Evolutionary conservation across 2,888 invertebrate genomes (phyloP), one percentile per base, ranked within the genome.

Genomic region (Erebia epiphron): DNA sequence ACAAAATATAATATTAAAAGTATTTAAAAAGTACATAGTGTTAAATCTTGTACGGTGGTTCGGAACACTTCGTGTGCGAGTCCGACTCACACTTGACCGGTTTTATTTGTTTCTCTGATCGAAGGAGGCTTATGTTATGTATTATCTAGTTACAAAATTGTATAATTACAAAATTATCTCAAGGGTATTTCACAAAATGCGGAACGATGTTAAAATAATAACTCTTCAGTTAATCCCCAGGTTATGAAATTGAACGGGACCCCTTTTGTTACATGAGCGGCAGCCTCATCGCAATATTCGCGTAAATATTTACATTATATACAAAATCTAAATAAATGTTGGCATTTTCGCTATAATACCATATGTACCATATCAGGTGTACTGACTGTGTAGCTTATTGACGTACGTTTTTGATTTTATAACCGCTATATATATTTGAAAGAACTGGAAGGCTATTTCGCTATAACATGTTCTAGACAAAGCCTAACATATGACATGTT

Each of bases 161-260:
- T 41, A 41, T 52, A 54, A 54, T 10, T 18, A 11, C 41, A 41
- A 61, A 41, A 43, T 61, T 10, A 61, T 61, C 61, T 43, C 16
- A 8, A 16, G 61, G 43, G 13, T 43, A 43, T 60, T 43, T 43
- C 43, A 46, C 43, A 49, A 62, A 62, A 62, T 18, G 13, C 46
- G 46, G 21, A 21, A 46, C n/a, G 49, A 46, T 62, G 21, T 21
- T 62, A 62, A 62, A 62, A 62, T 21, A 43, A 62, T 49, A 21
- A 21, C 62, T 49, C 62, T 49, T 62, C 62, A 21, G 62, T 26
- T 62, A 62, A 62, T 49, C 62, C 21, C 49, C 21, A 14, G 49
- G 62, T 62, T 49, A 14, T 21, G 62, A 21, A 49, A 62, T 62
- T 49, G 14, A 9, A 21, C 62, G 46, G 13, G 18, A 52, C 35